Evolutionary conservation across 2,113 vertebrate genomes (phyloP).

Genomic region (mouse (Mus musculus)): GRCm39 chr5:116922001-116922500

Average conservation of each 20-base stretch:
- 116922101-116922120: background rate
- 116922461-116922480: background rate
- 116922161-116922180: background rate
- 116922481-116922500: background rate
- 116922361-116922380: background rate
- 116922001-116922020: too few species aligned
- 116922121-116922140: background rate
- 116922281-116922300: background rate
- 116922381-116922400: background rate
- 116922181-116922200: background rate
- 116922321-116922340: background rate
- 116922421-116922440: background rate
- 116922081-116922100: too few species aligned
- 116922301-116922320: background rate
- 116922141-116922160: background rate
- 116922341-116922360: background rate
- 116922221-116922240: too few species aligned
- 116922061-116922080: background rate
- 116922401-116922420: background rate
- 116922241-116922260: background rate
- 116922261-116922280: background rate
- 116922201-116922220: background rate
- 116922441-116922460: background rate
- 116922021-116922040: too few species aligned
- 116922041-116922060: too few species aligned